Evolutionary conservation across 2,113 vertebrate species (phyloP).

Genomic region (Ciconia maguari): DNA sequence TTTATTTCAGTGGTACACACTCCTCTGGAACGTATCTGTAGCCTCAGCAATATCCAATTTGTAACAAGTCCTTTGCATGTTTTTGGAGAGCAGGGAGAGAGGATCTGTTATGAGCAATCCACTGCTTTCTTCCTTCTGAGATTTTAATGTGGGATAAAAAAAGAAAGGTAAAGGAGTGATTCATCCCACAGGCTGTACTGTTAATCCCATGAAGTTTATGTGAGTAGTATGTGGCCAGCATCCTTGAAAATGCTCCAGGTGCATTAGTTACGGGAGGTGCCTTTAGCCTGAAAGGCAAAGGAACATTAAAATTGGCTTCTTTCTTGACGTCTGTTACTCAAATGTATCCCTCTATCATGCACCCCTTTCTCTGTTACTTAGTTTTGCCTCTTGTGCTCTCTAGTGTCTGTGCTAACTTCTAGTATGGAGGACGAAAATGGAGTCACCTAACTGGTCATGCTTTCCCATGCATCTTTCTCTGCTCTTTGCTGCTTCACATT

Average conservation of each 20-base stretch:
- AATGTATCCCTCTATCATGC: not conserved
- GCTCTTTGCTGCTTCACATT: not conserved
- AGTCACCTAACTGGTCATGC: accelerated
- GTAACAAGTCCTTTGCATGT: not conserved
- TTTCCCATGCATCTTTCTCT: not conserved
- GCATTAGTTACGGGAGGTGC: not conserved
- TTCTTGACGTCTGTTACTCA: not conserved
- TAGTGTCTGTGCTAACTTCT: not conserved
- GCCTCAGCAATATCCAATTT: not conserved
- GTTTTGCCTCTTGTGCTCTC: not conserved
- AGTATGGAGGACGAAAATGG: not conserved
- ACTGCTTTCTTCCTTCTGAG: not conserved
- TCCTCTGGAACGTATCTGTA: not conserved
- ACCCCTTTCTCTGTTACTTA: not conserved
- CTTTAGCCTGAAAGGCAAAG: not conserved
- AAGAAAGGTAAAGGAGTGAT: not conserved
- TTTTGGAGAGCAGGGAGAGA: not conserved
- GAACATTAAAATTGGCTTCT: not conserved
- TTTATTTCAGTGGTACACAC: not conserved
- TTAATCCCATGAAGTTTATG: not conserved
- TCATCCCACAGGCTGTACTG: not conserved
- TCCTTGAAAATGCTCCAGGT: not conserved
- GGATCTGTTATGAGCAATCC: not conserved
- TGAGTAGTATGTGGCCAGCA: not conserved
- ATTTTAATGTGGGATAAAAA: not conserved